These are phyloP conservation scores for Ceyx erithaca DNA, from an alignment of 2,797 vertebrate species.

Conservation along the genomic window DNA sequence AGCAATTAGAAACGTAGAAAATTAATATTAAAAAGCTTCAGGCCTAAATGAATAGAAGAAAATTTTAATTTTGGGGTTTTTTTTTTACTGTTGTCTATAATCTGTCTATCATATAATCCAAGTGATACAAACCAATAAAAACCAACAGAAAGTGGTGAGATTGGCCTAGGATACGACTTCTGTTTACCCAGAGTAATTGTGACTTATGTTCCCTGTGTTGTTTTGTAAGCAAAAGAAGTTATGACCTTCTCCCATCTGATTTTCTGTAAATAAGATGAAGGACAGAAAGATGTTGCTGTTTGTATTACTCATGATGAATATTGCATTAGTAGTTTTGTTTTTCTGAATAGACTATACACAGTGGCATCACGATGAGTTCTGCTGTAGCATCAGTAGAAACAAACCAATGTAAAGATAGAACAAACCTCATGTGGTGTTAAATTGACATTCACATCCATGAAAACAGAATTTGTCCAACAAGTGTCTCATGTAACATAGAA, in stretches of 20 bases:
- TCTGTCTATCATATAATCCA: neutral
- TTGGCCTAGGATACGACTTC: neutral
- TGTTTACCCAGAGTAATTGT: neutral
- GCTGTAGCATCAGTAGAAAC: neutral
- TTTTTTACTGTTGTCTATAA: neutral
- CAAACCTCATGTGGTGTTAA: neutral
- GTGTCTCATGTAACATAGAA: constrained; percentile 21
- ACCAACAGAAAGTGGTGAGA: neutral
- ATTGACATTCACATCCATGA: neutral
- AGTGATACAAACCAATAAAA: neutral
- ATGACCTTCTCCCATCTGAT: neutral
- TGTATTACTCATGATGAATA: constrained; percentile 16
- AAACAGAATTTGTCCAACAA: neutral
- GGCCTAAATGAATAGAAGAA: neutral
- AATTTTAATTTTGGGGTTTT: neutral
- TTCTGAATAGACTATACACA: neutral
- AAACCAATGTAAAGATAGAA: neutral
- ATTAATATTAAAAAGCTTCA: neutral
- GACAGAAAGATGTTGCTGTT: constrained; percentile 57
- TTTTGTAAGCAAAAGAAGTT: constrained; percentile 22
- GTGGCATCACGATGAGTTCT: fast-evolving
- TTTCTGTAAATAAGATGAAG: constrained; percentile 48
- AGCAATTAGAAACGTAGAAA: neutral
- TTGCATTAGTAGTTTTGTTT: neutral
- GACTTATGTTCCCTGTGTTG: neutral